These are phyloP conservation scores for Anaspis maculata DNA, from an alignment of 2,888 invertebrate species.

Conservation along the genomic window DNA sequence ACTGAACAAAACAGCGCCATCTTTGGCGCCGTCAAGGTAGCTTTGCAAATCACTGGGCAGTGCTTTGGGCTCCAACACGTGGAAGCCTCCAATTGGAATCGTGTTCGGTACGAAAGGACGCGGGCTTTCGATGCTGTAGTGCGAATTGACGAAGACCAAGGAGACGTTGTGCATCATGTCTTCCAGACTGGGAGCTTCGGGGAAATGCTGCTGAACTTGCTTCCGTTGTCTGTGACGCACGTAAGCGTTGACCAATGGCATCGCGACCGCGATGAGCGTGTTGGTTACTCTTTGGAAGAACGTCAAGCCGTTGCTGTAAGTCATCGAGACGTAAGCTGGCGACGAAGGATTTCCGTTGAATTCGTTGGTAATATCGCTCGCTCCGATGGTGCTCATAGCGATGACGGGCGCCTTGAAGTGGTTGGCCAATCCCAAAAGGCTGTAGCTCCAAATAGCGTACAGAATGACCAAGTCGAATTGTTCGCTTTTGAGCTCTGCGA, in stretches of 20 bases:
- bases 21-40: slow-evolving; percentile 19
- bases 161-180: not conserved
- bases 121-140: not conserved
- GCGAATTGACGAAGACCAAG: not conserved
- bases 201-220: not conserved
- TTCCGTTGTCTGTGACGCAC: slow-evolving; percentile 27
- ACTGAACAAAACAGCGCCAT: slow-evolving; percentile 12
- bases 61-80: slow-evolving; percentile 30
- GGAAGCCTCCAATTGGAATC: slow-evolving; percentile 50
- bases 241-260: not conserved
- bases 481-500: not conserved
- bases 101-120: slow-evolving; percentile 43
- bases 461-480: slow-evolving; percentile 1
- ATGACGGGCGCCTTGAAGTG: not conserved
- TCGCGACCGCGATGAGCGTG: not conserved
- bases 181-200: not conserved
- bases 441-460: not conserved
- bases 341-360: not conserved
- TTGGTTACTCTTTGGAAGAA: not conserved
- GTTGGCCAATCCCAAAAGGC: not conserved
- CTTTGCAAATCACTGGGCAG: slow-evolving; percentile 23
- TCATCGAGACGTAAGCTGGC: not conserved
- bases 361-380: not conserved
- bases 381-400: not conserved
- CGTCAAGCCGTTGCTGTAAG: not conserved